Base-by-base conservation (phyloP, 2,797 vertebrate species). In the Falco berigora region DNA sequence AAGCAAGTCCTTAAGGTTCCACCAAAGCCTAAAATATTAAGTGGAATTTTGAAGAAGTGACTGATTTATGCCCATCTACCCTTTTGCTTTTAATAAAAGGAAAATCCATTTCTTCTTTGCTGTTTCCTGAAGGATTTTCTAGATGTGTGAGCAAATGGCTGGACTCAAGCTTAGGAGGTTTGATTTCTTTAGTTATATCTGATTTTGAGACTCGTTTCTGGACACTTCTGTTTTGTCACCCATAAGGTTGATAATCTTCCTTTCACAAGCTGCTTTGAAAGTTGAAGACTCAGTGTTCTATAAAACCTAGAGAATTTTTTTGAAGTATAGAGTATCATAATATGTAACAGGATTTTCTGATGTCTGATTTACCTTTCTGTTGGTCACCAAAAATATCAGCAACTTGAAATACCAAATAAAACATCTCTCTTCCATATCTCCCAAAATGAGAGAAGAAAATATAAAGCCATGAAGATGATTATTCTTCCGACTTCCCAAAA, bases 111-210 rank as follows among this genome's bases (percentile, higher is more conserved):
- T 81, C 34, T 64, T 61, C 7, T 80, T 92, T 93, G 16, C n/a
- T 88, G 6, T 85, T 76, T 91, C 28, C 14, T 86, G 40, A 63
- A 69, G 72, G 20, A 52, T n/a, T 78, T 90, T 81, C 28, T 64
- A 25, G 52, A 34, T 71, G 40, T 72, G 23, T 76, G 27, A 90
- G 53, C 38, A 83, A 75, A 80, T 5, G 18, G 9, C 38, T 82
- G 42, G 25, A 46, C 17, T 44, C 4, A 28, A 75, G 32, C 50
- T 81, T 36, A 27, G 30, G 10, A 77, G 10, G 13, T 73, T 91
- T 91, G 46, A 64, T 87, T 92, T 91, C 27, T 88, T 78, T 25
- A 10, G 5, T 36, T 83, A 30, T 56, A 23, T 83, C 75, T 76
- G 25, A 36, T 81, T 87, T 85, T 85, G 53, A 78, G 56, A 47